A percentile compares a stretch with the other conserved stretches of the same genome.
These are phyloP conservation scores for Grus americana DNA, from an alignment of 2,113 vertebrate species.

Conservation along the genomic window DNA sequence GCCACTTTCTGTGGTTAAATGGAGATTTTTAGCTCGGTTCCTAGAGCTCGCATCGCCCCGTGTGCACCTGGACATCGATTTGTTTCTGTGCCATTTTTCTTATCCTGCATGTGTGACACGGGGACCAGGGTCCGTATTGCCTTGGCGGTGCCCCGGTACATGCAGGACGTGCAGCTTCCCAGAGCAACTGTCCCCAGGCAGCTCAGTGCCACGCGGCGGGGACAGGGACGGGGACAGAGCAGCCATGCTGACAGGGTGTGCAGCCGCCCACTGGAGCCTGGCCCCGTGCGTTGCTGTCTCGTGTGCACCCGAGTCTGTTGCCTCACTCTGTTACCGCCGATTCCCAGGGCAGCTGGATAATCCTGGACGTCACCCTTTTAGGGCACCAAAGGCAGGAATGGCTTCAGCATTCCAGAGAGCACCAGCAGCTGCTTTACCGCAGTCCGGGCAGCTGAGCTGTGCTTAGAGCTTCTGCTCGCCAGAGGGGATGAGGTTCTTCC, in stretches of 20 bases:
- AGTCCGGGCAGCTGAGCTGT: background rate
- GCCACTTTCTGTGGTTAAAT: constrained; percentile 30
- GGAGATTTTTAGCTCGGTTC: constrained; percentile 27
- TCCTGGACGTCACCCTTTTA: background rate
- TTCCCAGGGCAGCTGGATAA: background rate
- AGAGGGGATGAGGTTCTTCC: background rate
- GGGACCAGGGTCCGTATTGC: background rate
- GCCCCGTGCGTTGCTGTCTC: background rate
- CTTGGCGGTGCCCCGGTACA: background rate
- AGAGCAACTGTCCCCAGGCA: background rate
- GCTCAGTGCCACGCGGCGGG: background rate
- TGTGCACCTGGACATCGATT: background rate
- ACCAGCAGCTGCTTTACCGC: background rate
- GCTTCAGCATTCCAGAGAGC: background rate
- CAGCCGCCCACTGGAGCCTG: background rate
- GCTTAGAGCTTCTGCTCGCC: fast-evolving
- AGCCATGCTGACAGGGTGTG: background rate
- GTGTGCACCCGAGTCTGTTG: background rate
- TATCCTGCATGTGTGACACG: fast-evolving
- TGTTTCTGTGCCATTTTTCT: background rate
- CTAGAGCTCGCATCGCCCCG: background rate
- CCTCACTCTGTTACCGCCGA: background rate
- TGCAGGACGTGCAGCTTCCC: background rate
- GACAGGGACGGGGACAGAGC: background rate
- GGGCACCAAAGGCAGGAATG: background rate